phyloP scores from a whole-genome alignment of 2,113 vertebrate species.

The Aptenodytes patagonicus region DNA sequence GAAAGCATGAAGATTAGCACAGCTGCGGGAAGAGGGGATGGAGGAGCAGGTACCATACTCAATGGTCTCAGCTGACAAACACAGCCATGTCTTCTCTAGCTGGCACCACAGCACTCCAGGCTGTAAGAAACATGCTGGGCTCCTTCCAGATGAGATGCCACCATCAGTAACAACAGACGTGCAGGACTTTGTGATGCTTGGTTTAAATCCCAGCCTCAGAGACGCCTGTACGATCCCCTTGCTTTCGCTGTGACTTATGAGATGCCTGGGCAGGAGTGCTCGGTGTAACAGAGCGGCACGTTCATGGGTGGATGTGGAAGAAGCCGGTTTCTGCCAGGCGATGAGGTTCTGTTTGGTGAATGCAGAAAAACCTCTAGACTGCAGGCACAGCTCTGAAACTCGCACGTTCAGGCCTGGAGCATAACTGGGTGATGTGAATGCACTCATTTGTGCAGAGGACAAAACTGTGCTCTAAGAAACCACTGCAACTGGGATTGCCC shows the following conservation, averaged over 20 bases:
- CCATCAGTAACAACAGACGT: slow-evolving; percentile 1
- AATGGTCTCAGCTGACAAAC: background rate
- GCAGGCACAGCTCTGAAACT: background rate
- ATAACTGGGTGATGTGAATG: background rate
- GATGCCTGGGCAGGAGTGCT: background rate
- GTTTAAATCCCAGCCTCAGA: slow-evolving; percentile 37
- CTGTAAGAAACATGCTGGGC: background rate
- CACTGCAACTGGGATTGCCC: background rate
- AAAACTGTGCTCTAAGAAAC: background rate
- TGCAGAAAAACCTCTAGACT: background rate
- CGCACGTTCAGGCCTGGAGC: background rate
- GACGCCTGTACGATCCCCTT: background rate
- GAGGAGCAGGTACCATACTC: background rate
- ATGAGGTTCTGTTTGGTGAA: background rate
- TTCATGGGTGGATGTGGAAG: background rate
- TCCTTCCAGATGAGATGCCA: slow-evolving; percentile 55
- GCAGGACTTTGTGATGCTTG: slow-evolving; percentile 33
- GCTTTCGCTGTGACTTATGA: background rate
- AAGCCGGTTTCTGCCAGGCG: fast-evolving
- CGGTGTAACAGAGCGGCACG: background rate
- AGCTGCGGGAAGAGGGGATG: background rate
- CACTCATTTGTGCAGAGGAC: background rate
- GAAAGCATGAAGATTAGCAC: background rate
- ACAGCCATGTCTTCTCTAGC: background rate
- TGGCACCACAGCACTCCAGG: background rate